Evolutionary conservation across 2,888 invertebrate genomes (phyloP).

Genomic region (Hipparchia semele): DNA sequence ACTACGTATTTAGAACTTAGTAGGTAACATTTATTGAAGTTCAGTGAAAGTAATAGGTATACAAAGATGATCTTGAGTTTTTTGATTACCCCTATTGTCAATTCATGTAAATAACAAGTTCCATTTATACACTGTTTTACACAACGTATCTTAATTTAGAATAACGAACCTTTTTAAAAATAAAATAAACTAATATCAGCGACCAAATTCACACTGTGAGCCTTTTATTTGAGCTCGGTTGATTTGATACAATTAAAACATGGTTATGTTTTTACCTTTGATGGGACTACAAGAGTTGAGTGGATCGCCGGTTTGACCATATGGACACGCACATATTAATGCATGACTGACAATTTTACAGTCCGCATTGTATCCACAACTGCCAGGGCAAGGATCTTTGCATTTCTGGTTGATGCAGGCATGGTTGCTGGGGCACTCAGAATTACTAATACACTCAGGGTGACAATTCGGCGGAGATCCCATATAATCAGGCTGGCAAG

Average conservation of each 20-base stretch:
- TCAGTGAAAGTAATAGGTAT: not conserved
- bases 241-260: not conserved
- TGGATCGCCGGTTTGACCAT: conserved; percentile 87
- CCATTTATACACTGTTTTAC: no score
- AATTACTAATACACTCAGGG: conserved; percentile 87
- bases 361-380: conserved; percentile 87
- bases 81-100: not conserved
- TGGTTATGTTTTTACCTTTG: conserved; percentile 57
- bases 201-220: not conserved
- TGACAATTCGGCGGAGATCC: conserved; percentile 86
- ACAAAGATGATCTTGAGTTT: no score
- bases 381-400: conserved; percentile 86
- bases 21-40: not conserved
- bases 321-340: conserved; percentile 85
- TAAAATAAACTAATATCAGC: not conserved
- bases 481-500: conserved; percentile 84
- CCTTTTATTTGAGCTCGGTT: not conserved
- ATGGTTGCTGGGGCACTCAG: conserved; percentile 85
- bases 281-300: conserved; percentile 72
- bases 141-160: no score
- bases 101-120: not conserved
- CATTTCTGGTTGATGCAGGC: conserved; percentile 88
- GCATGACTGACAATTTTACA: conserved; percentile 90
- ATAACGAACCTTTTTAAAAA: not conserved
- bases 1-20: no score